phyloP scores from a whole-genome alignment of 2,888 invertebrate genomes.

The Unio delphinus region DNA sequence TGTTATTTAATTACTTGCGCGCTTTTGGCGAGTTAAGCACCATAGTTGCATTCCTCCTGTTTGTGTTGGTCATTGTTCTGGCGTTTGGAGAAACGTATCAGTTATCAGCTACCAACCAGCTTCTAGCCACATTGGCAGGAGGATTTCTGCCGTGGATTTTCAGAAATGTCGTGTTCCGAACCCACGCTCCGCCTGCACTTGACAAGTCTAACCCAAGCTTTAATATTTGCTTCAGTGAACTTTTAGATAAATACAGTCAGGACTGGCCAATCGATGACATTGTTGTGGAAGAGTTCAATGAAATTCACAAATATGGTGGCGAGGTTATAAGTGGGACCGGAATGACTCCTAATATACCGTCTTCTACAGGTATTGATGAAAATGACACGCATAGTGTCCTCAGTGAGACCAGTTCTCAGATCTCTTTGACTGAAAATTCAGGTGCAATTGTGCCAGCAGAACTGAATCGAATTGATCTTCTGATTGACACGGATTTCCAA shows the following conservation, averaged over 20 bases:
- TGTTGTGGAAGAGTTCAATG: not conserved
- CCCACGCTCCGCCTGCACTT: conserved; percentile 13
- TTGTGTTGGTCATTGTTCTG: conserved; percentile 37
- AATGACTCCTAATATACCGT: too few species aligned
- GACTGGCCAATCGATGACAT: conserved; percentile 34
- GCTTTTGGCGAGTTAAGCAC: conserved; percentile 26
- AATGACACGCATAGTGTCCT: too few species aligned
- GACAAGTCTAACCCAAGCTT: conserved; percentile 24
- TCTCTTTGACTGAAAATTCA: too few species aligned
- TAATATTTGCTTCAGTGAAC: conserved; percentile 24
- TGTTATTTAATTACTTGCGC: conserved; percentile 22
- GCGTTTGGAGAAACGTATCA: conserved; percentile 44
- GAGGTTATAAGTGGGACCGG: too few species aligned
- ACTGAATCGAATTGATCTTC: too few species aligned
- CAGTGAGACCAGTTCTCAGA: too few species aligned
- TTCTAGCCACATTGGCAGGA: conserved; percentile 37
- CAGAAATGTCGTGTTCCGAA: conserved; percentile 30
- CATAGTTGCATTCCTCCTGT: conserved; percentile 35
- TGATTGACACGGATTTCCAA: too few species aligned
- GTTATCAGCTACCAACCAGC: conserved; percentile 34
- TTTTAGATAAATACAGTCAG: conserved; percentile 21
- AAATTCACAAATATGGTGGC: too few species aligned
- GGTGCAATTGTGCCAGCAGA: too few species aligned
- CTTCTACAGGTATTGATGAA: too few species aligned
- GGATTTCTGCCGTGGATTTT: conserved; percentile 44